Base-by-base conservation (phyloP, 2,888 invertebrate genomes). In the Rhodophaea formosa region DNA sequence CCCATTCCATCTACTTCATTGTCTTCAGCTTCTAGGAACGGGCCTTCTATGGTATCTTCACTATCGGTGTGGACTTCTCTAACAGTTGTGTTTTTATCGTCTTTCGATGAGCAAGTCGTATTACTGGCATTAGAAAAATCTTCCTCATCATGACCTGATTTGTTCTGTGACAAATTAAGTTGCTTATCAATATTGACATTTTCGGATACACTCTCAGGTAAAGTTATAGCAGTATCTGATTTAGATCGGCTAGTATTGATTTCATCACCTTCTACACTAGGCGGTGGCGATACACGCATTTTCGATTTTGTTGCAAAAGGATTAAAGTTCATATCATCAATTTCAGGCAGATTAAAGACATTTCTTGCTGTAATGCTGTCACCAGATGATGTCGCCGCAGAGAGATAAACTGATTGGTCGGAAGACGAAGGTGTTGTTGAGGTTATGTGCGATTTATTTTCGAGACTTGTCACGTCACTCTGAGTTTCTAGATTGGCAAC, bases 11-110 rank as follows among this genome's bases (percentile, higher is more conserved):
- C 61, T 8, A 74, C 61, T 69, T 84, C 81, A 7, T 79, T 74
- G 45, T 75, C 83, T n/a, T 84, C 84, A 10, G 66, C 67, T 70
- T 89, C 89, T 7, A 89, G 66, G 62, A 89, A 88, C 14, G 90
- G 89, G 8, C 88, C 90, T 72, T 90, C 90, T 47, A 83, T 64
- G 7, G 90, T 91, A 63, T 91, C 90, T 71, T 90, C 90, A 62
- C 88, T 87, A 74, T 91, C 90, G 14, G 90, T 90, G 56, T 84
- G 73, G 3, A 85, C 62, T 72, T 88, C 87, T 57, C 63, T 68
- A 3, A 79, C 66, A n/a, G 84, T 82, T n/a, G 46, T 30, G 63
- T 84, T 75, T 66, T 69, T 80, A 12, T 80, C 79, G 57, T 81
- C 77, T 70, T 77, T 83, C 8, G 82, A 84, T 15, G 79, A 82